Evolutionary conservation across 2,888 invertebrate species (phyloP), one percentile per base, ranked within the genome.

Genomic region (Tanaodytes sp.): DNA sequence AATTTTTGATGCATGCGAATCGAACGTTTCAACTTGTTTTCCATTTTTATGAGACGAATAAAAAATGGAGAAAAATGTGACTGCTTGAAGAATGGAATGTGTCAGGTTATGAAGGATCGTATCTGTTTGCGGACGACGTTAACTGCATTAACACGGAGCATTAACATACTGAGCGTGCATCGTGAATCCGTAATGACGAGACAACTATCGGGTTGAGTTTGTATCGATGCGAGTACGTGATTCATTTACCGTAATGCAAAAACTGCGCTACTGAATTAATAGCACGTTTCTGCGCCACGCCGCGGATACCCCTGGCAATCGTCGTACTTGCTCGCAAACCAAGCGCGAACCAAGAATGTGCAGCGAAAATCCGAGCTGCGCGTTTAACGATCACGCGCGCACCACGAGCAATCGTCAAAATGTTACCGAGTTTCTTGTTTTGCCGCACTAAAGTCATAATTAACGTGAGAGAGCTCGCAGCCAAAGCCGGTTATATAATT

Each of bases 91-190:
- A 19, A 15, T 23, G 57, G 54, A 68, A 68, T 58, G 67, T 40
- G 33, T 8, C 49, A 12, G 27, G 33, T 46, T 62, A 58, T 52
- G 52, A 68, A 42, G 62, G 61, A 62, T 62, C 57, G 19, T 48
- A 33, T 40, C 42, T 31, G 39, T 27, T 52, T 57, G 42, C 15
- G 27, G 42, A 57, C 54, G 36, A 39, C 59, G 49, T 23, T 40
- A 55, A 55, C 69, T 48, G 31, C 69, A 59, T 69, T 63, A 63
- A 48, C 42, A 59, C 59, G n/a, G 48, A 48, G 16, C 58, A 69
- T 69, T 64, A 63, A 52, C 69, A 69, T 69, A 64, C 49, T 31
- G 48, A 55, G 55, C 48, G 58, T 49, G 63, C 59, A 63, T 48
- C 49, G 52, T 45, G 69, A 63, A 69, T 69, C 19, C 33, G 39